Evolutionary conservation across 1,140 invertebrate genomes (phyloP).

Genomic region (Apis florea): DNA sequence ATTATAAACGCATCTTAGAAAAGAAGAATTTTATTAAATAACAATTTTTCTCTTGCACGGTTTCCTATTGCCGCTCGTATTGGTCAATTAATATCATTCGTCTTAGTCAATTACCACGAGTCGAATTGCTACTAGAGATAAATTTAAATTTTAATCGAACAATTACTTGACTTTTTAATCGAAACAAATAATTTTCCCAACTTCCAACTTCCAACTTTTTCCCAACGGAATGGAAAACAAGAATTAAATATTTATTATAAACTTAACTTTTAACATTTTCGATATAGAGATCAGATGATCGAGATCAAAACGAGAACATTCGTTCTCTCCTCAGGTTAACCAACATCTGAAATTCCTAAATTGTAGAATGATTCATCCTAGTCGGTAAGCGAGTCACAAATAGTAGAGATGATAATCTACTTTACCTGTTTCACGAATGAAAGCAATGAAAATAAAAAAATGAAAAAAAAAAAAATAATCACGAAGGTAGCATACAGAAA

Average conservation of each 20-base stretch:
- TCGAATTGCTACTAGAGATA: too few relatives aligned
- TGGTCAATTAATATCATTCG: slow-evolving; percentile 23
- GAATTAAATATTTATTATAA: too few relatives aligned
- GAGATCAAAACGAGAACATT: slow-evolving; percentile 3
- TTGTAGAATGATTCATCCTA: slow-evolving; percentile 56
- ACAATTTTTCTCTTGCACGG: neutral
- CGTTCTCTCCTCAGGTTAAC: slow-evolving; percentile 25
- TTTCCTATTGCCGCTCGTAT: neutral
- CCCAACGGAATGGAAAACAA: too few relatives aligned
- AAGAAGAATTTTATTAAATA: neutral
- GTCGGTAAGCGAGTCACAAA: slow-evolving; percentile 42
- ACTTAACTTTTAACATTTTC: too few relatives aligned
- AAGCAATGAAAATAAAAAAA: neutral
- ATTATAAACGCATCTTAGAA: neutral
- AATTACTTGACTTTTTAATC: too few relatives aligned
- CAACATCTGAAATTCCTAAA: slow-evolving; percentile 56
- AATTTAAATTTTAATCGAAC: too few relatives aligned
- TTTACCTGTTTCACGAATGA: neutral
- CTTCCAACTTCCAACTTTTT: too few relatives aligned
- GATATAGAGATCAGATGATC: too few relatives aligned
- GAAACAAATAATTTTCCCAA: too few relatives aligned
- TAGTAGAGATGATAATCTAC: slow-evolving; percentile 10
- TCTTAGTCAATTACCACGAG: slow-evolving; percentile 6
- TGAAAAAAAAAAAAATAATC: neutral
- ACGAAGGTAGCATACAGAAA: slow-evolving; percentile 35